phyloP scores from a whole-genome alignment of 2,888 invertebrate genomes.

The Lithophane semibrunnea region DNA sequence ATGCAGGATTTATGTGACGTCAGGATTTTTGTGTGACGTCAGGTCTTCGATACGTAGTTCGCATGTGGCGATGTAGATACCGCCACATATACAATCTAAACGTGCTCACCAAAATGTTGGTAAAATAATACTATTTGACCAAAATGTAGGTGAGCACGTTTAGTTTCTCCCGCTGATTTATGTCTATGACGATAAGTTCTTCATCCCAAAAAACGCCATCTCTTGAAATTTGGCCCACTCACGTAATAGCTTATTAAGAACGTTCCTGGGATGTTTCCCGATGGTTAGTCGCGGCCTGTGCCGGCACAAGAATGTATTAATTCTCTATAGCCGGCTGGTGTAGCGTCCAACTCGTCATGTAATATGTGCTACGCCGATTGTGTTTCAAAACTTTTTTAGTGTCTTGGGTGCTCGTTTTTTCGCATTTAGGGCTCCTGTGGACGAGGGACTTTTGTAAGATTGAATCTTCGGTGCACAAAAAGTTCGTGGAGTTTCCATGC shows the following conservation, averaged over 20 bases:
- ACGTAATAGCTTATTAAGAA: slow-evolving; percentile 73
- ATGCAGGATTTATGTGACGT: too few species aligned
- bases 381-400: slow-evolving; percentile 15
- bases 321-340: slow-evolving; percentile 58
- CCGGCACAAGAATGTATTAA: slow-evolving; percentile 71
- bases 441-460: not conserved
- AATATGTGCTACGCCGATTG: slow-evolving; percentile 38
- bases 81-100: too few species aligned
- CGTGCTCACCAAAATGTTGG: not conserved
- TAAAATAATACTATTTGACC: not conserved
- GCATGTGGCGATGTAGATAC: too few species aligned
- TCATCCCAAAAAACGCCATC: not conserved
- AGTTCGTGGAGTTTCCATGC: not conserved
- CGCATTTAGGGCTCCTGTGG: not conserved
- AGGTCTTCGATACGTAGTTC: too few species aligned
- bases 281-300: slow-evolving; percentile 66
- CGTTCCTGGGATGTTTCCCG: slow-evolving; percentile 75
- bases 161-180: not conserved
- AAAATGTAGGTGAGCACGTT: not conserved
- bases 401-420: slow-evolving; percentile 24
- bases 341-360: slow-evolving; percentile 47
- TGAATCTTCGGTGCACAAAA: not conserved
- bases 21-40: too few species aligned
- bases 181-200: not conserved
- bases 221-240: slow-evolving; percentile 49